phyloP scores from a whole-genome alignment of 2,113 vertebrate genomes.

The Sylvilagus bachmani region DNA sequence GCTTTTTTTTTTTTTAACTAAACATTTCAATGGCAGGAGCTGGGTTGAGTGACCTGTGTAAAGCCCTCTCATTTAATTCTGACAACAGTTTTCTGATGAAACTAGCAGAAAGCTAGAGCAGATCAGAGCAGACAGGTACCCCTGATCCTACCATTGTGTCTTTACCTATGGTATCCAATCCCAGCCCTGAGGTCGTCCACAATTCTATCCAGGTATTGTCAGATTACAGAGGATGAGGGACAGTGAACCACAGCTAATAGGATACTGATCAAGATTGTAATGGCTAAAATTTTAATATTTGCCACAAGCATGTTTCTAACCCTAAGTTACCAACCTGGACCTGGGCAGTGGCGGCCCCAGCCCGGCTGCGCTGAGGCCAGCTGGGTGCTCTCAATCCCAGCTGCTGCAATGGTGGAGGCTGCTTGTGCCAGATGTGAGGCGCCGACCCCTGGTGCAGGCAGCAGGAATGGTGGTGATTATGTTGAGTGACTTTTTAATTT shows the following conservation, averaged over 20 bases:
- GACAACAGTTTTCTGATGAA: neutral
- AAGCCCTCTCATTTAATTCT: neutral
- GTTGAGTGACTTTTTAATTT: too few species aligned
- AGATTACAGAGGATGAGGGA: too few species aligned
- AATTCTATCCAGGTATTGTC: neutral
- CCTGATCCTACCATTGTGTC: too few species aligned
- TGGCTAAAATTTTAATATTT: neutral
- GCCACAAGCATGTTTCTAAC: neutral
- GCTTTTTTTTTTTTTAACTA: neutral
- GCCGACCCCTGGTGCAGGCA: too few species aligned
- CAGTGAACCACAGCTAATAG: neutral
- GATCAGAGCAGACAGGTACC: neutral
- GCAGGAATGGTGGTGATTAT: too few species aligned
- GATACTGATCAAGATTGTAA: neutral
- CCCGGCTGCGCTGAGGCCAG: too few species aligned
- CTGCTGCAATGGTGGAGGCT: too few species aligned
- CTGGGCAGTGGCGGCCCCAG: too few species aligned
- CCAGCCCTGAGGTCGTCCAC: neutral
- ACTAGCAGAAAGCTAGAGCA: neutral
- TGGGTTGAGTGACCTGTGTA: too few species aligned
- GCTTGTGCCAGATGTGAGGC: too few species aligned
- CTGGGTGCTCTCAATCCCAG: too few species aligned
- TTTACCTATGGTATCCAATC: accelerated
- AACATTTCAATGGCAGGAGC: neutral
- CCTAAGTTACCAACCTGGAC: neutral